phyloP scores from a whole-genome alignment of 2,797 vertebrate species.

The Craterocephalus amniculus region DNA sequence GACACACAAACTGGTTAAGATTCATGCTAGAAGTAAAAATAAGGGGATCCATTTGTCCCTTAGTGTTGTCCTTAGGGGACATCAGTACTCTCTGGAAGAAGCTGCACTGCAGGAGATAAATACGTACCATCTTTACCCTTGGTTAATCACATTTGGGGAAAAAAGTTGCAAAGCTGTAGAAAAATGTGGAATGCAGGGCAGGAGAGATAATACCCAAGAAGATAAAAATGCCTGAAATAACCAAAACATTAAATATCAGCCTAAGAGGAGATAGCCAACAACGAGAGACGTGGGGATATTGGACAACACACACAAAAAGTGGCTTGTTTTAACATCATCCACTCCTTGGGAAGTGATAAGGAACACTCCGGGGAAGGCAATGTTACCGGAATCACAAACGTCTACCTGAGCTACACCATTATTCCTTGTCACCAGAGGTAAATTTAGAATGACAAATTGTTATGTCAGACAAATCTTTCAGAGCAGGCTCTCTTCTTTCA shows the following conservation, averaged over 20 bases:
- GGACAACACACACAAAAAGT: neutral
- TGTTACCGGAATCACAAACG: slow-evolving; percentile 63
- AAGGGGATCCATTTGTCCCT: slow-evolving; percentile 51
- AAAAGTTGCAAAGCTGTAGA: slow-evolving; percentile 58
- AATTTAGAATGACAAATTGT: slow-evolving; percentile 78
- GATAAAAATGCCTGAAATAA: slow-evolving; percentile 76
- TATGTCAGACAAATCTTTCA: slow-evolving; percentile 62
- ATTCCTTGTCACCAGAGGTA: slow-evolving; percentile 69
- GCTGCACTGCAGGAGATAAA: slow-evolving; percentile 72
- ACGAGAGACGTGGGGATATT: slow-evolving; percentile 41
- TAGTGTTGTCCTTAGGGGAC: slow-evolving; percentile 54
- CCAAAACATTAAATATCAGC: slow-evolving; percentile 73
- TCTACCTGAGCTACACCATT: slow-evolving; percentile 74
- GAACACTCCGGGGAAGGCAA: slow-evolving; percentile 50
- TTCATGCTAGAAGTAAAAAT: slow-evolving; percentile 32
- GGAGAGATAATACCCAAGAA: slow-evolving; percentile 70
- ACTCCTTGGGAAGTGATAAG: slow-evolving; percentile 69
- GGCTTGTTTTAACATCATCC: slow-evolving; percentile 68
- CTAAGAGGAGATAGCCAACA: slow-evolving; percentile 56
- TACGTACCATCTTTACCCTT: slow-evolving; percentile 68
- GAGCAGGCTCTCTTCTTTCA: slow-evolving; percentile 42
- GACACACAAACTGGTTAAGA: slow-evolving; percentile 27
- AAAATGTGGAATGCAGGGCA: slow-evolving; percentile 58
- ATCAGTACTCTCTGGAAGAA: slow-evolving; percentile 48
- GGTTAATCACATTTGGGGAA: slow-evolving; percentile 76